Percentiles rank a stretch among this genome's conserved stretches.
These are phyloP conservation scores for Styela plicata DNA, from an alignment of 23 tunicate species.

Conservation along the genomic window DNA sequence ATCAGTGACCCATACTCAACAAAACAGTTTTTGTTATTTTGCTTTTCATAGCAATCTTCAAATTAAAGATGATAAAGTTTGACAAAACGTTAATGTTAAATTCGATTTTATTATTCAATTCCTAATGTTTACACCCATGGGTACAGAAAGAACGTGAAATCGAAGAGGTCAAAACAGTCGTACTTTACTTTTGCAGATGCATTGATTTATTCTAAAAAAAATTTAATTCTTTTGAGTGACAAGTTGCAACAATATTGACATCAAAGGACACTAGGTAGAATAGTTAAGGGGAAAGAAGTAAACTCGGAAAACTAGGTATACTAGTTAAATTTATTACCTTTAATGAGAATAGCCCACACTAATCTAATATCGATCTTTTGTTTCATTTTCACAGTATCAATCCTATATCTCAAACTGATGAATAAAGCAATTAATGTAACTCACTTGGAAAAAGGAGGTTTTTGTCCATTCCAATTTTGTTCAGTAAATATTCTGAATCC, in stretches of 20 bases:
- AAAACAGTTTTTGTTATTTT: background rate
- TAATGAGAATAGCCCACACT: background rate
- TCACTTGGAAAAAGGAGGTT: background rate
- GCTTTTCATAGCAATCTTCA: too few species aligned
- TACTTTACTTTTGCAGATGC: too few species aligned
- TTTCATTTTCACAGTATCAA: background rate
- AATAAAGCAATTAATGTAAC: too few species aligned
- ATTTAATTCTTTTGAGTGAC: background rate
- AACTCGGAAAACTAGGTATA: too few species aligned
- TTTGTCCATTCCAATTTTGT: background rate
- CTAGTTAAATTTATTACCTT: too few species aligned
- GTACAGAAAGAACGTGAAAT: too few species aligned
- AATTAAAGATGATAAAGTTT: too few species aligned
- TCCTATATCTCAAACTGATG: background rate
- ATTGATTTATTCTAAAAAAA: too few species aligned
- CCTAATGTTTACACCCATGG: too few species aligned
- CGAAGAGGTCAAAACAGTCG: too few species aligned
- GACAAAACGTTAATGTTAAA: too few species aligned
- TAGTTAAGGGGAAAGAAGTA: background rate
- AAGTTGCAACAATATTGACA: background rate
- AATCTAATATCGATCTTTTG: background rate
- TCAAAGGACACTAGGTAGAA: background rate
- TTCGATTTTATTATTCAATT: too few species aligned
- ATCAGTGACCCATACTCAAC: background rate
- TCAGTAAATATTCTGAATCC: background rate